Base-by-base conservation (phyloP, 2,888 invertebrate species). In the Acleris cristana region DNA sequence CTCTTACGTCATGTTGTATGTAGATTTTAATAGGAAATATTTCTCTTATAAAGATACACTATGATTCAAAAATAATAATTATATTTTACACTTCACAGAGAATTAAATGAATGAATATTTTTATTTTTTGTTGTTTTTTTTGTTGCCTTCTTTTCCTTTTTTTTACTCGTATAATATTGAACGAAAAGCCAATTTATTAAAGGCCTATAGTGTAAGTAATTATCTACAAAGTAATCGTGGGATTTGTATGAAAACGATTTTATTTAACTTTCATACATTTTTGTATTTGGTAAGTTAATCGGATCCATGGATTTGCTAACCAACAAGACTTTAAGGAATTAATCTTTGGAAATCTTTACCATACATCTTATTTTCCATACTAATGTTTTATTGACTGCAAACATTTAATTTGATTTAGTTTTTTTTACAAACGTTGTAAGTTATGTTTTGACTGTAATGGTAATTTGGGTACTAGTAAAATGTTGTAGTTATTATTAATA, bases 61-160 rank as follows among this genome's bases (percentile, higher is more conserved):
- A 85, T 82, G 74, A 82, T 81, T 85, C 84, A 83, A 85, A 77
- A 86, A 81, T 73, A 64, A 85, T 83, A 83, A 83, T 85, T 87
- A 85, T 85, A 83, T 84, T 89, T 89, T 90, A 80, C 66, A 77
- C 85, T 86, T 88, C 87, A 87, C 86, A 89, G 86, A 88, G 88
- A 88, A 90, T 89, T 90, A 92, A 92, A 88, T 74, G 82, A 86
- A 87, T 88, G 87, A 87, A 88, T 90, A 87, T 90, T 86, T 85
- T 79, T 74, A 80, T 82, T 80, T 80, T 72, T 75, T 79, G 77
- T 78, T 78, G 80, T 79, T 72, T 76, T 80, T 77, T 84, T 81
- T 78, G 55, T 76, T 79, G 75, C 71, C 72, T 80, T 79, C 65
- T 70, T 75, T 80, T 79, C 61, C 66, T 75, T 76, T 78, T 76